Conservation (phyloP, 2,113 vertebrate species). For the Nyctibius bracteatus region DNA sequence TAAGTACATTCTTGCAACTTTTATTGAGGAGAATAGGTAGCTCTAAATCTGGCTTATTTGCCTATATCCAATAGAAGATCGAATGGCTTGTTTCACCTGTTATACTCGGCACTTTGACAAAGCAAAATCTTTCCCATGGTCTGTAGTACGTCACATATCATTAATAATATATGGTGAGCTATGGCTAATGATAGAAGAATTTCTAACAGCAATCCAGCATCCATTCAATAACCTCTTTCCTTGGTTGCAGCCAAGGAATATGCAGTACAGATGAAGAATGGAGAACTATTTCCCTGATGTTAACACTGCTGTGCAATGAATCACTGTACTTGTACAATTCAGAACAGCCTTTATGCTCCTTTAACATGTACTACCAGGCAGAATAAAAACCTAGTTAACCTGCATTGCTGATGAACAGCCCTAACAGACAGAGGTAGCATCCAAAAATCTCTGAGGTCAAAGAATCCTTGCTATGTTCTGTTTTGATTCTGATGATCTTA, state of each 20-base stretch:
- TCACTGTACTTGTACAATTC: not conserved
- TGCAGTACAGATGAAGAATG: not conserved
- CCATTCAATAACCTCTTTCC: not conserved
- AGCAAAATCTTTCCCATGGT: not conserved
- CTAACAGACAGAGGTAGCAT: not conserved
- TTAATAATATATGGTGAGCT: not conserved
- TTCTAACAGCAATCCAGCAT: not conserved
- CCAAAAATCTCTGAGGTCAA: not conserved
- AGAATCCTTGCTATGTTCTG: not conserved
- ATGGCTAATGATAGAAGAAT: not conserved
- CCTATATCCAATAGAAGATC: not conserved
- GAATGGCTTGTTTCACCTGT: not conserved
- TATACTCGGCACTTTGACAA: not conserved
- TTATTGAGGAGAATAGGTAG: not conserved
- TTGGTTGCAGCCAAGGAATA: not conserved
- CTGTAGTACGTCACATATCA: accelerated
- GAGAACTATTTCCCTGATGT: not conserved
- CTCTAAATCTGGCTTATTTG: not conserved
- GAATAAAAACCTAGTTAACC: not conserved
- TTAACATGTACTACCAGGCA: not conserved
- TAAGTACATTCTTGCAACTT: not conserved
- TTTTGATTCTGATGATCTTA: not conserved
- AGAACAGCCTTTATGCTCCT: not conserved
- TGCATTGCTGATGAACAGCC: not conserved
- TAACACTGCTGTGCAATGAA: not conserved